Conservation (phyloP, 1,140 invertebrate species). For the Amyelois transitella region DNA sequence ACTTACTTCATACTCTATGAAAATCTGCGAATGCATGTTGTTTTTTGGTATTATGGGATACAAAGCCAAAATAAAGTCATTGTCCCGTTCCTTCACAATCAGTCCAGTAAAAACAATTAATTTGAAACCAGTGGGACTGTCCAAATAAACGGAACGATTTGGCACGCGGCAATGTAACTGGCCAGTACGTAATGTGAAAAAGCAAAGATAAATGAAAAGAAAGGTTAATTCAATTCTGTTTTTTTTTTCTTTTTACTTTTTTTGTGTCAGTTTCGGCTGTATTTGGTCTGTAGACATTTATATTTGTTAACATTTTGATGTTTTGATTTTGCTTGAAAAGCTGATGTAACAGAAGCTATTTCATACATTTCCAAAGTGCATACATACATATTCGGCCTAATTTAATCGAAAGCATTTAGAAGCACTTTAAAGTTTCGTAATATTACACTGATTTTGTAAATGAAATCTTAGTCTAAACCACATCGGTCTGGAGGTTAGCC, state of each 20-base stretch:
- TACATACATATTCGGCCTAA: background rate
- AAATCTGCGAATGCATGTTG: too few relatives aligned
- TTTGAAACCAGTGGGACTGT: background rate
- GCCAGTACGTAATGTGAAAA: background rate
- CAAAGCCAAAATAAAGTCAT: background rate
- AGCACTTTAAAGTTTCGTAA: background rate
- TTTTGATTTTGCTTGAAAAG: background rate
- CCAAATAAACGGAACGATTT: background rate
- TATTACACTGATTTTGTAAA: background rate
- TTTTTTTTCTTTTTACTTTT: slow-evolving; percentile 1
- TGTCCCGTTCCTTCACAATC: background rate
- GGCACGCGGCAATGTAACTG: background rate
- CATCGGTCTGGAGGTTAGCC: background rate
- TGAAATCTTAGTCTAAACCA: background rate
- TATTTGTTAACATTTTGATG: background rate
- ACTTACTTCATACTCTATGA: too few relatives aligned
- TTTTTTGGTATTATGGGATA: too few relatives aligned
- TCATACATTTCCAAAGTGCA: too few relatives aligned
- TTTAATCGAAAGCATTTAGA: background rate
- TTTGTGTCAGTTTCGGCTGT: background rate
- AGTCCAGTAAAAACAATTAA: background rate
- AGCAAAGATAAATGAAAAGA: too few relatives aligned
- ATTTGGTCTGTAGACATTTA: background rate
- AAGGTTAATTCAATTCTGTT: background rate
- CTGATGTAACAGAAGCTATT: background rate